phyloP scores from a whole-genome alignment of 2,797 vertebrate species.

The Catostomus latipinnis region DNA sequence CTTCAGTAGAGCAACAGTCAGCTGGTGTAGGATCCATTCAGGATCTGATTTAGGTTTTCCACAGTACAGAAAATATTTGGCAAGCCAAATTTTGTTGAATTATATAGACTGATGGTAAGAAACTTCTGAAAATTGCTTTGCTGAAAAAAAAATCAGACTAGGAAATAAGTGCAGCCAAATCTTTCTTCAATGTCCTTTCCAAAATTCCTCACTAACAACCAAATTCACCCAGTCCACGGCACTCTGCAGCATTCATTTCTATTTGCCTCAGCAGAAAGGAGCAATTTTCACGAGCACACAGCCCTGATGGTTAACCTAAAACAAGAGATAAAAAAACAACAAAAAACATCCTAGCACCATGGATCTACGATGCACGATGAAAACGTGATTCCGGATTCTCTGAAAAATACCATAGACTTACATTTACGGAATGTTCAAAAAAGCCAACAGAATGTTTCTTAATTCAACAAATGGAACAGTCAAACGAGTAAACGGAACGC shows the following conservation, averaged over 20 bases:
- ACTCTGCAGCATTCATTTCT: slow-evolving; percentile 12
- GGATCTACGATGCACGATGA: slow-evolving; percentile 19
- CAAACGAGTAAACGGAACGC: no score
- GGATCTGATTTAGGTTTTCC: slow-evolving; percentile 3
- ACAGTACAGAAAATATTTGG: neutral
- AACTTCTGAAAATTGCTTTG: neutral
- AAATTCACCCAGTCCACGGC: neutral
- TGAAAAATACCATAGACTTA: no score
- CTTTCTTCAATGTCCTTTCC: slow-evolving; percentile 10
- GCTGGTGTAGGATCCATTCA: slow-evolving; percentile 7
- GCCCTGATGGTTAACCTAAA: slow-evolving; percentile 64
- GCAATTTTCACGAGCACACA: slow-evolving; percentile 59
- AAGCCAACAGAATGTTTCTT: no score
- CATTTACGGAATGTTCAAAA: no score
- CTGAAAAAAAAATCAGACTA: neutral
- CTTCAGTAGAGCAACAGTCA: slow-evolving; percentile 27
- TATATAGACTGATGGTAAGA: neutral
- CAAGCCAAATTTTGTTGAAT: slow-evolving; percentile 5
- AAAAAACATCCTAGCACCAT: neutral
- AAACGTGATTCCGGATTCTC: slow-evolving; percentile 4
- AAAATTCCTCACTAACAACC: neutral
- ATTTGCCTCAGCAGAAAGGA: slow-evolving; percentile 10
- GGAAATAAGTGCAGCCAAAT: neutral
- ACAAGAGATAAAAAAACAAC: slow-evolving; percentile 15
- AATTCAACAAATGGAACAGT: no score